Base-by-base conservation (phyloP, 2,797 vertebrate species). In the Channa striata region DNA sequence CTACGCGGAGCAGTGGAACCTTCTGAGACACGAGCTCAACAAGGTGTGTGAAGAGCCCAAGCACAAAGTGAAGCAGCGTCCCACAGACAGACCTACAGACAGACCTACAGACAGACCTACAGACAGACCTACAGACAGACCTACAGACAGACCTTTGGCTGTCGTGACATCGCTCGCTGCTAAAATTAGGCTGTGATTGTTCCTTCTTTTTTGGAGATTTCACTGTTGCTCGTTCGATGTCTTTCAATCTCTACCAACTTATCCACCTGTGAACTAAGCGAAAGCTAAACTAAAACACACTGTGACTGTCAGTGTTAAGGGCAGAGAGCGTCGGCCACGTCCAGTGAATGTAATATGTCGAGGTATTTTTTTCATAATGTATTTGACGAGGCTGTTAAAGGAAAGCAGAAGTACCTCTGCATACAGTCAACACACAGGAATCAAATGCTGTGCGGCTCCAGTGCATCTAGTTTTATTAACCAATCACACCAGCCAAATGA, bases 1-100 rank as follows among this genome's bases (percentile, higher is more conserved):
- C 43, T 98, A 96, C 66, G 63, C 91, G 0, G 97, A 99, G 60
- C 96, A 95, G 79, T 98, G 97, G 97, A 96, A 91, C 65, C 93
- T 95, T 66, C 93, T 98, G 64, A 95, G 90, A 84, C 96, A 97
- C 87, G 97, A 98, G 9, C 95, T 98, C 9, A 81, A 64, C 75
- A 96, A 95, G 96, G 97, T 99, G 62, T 70, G 87, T 6, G 40
- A 64, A 3, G 1, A 5, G 59, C 46, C 61, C 54, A n/a, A 25
- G 65, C 59, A 34, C 49, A 51, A 17, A 50, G 8, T 17, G 14
- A 33, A 30, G 1, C 14, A 8, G 13, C 34, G 6, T n/a, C n/a
- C n/a, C n/a, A n/a, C n/a, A n/a, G n/a, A n/a, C n/a, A n/a, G n/a
- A n/a, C n/a, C n/a, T n/a, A n/a, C n/a, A n/a, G n/a, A n/a, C n/a